Evolutionary conservation across 1,140 invertebrate genomes (phyloP).

Genomic region (Scaptomyza pallida): DNA sequence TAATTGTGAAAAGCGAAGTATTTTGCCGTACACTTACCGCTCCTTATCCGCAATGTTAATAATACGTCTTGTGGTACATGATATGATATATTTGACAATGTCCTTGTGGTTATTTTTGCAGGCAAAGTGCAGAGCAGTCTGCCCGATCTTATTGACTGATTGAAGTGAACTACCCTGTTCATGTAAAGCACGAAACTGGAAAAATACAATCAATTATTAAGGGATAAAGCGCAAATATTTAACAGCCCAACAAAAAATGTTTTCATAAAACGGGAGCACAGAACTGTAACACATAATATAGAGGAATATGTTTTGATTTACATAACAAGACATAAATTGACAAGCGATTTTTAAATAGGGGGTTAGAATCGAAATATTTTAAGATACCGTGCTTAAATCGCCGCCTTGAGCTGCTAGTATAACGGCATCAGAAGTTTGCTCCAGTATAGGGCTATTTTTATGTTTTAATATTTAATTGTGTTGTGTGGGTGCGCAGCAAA

Average conservation of each 20-base stretch:
- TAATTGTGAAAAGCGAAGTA: too few relatives aligned
- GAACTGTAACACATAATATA: background rate
- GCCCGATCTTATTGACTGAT: constrained; percentile 93
- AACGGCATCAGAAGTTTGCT: constrained; percentile 91
- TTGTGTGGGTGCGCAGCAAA: constrained; percentile 40
- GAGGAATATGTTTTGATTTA: background rate
- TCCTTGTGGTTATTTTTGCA: constrained; percentile 94
- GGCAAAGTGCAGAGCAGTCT: constrained; percentile 95
- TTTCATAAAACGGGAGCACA: background rate
- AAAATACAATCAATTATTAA: constrained; percentile 6
- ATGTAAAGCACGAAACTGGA: constrained; percentile 92
- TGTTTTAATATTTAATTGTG: constrained; percentile 18
- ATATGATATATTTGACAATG: constrained; percentile 94
- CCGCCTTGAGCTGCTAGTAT: constrained; percentile 92
- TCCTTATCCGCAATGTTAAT: constrained; percentile 95
- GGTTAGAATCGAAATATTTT: constrained; percentile 25
- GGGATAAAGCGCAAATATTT: background rate
- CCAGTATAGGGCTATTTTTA: constrained; percentile 86
- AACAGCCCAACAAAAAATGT: background rate
- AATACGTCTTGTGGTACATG: constrained; percentile 91
- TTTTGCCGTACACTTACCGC: constrained; percentile 86
- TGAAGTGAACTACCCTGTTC: constrained; percentile 92
- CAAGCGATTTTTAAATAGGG: background rate
- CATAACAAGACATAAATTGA: too few relatives aligned
- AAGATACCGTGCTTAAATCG: constrained; percentile 88